Evolutionary conservation across 2,113 vertebrate species (phyloP).

Genomic region (Laticauda colubrina): DNA sequence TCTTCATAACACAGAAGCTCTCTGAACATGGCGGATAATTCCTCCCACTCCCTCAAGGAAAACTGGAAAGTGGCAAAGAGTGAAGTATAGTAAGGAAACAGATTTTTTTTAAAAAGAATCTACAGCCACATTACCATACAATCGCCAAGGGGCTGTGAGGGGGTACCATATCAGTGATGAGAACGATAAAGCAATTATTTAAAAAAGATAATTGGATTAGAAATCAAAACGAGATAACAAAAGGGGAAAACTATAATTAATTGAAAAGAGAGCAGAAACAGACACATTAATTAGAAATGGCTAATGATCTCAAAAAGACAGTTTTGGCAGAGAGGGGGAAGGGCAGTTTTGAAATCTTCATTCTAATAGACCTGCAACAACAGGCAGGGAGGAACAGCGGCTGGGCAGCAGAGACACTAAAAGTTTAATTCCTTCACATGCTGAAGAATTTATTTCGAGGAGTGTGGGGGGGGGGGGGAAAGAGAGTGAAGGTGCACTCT

Average conservation of each 20-base stretch:
- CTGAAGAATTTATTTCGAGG: neutral
- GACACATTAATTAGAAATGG: slow-evolving; percentile 63
- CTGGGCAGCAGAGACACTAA: no score
- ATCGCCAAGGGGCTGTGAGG: slow-evolving; percentile 33
- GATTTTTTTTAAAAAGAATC: neutral
- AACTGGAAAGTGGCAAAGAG: neutral
- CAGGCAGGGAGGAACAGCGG: neutral
- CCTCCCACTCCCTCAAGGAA: neutral
- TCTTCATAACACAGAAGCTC: neutral
- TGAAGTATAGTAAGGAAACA: neutral
- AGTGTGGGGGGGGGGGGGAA: no score
- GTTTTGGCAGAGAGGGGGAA: neutral
- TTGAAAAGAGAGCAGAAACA: slow-evolving; percentile 56
- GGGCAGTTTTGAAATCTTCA: neutral
- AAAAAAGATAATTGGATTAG: slow-evolving; percentile 69
- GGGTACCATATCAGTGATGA: slow-evolving; percentile 42
- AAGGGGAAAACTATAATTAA: slow-evolving; percentile 60
- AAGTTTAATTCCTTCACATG: neutral
- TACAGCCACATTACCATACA: slow-evolving; percentile 5
- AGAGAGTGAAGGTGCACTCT: neutral
- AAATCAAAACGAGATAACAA: slow-evolving; percentile 61
- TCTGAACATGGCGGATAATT: neutral
- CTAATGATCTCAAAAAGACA: slow-evolving; percentile 32
- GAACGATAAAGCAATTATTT: slow-evolving; percentile 67
- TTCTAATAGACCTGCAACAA: neutral